Base-by-base conservation (phyloP, 2,797 vertebrate species). In the Brachyrhaphis roseni region DNA sequence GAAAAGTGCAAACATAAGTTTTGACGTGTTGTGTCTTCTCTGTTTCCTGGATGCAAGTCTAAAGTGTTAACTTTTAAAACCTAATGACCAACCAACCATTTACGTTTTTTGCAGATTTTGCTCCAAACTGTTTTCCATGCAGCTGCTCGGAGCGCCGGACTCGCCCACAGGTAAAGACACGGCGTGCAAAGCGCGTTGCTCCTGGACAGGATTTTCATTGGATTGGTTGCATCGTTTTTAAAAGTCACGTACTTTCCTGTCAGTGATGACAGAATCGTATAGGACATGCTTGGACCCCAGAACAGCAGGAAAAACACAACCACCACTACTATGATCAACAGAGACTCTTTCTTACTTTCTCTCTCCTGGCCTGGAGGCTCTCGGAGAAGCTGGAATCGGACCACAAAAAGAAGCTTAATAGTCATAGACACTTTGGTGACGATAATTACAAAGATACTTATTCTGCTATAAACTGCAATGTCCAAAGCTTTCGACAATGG, bases 281-380 rank as follows among this genome's bases (percentile, higher is more conserved):
- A 49, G 36, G 49, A 5, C 6, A 80, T 26, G 20, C 53, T 72
- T 1, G 86, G 85, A 43, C 71, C 46, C 93, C 94, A 94, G 43
- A 94, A 66, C 6, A 46, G 45, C 53, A 94, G 49, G 68, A 78
- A 78, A 34, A 57, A 71, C 49, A 72, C 41, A 53, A 93, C 94
- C 34, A 93, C 92, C 13, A 92, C 45, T 2, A 93, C 76, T 20
- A 94, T 89, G 43, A 93, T 86, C 5, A 78, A 75, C 72, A 90
- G 34, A 0, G 85, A 86, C 46, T 87, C 83, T 49, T 77, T 86
- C 81, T 88, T 88, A 68, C 51, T 81, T n/a, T 85, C 84, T 26
- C 64, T 83, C 15, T 85, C 74, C 0, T 76, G 64, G 16, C 78
- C 76, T 0, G 73, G 75, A 10, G 84, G 82, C 20, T 84, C 91